Percentiles rank a stretch among this genome's conserved stretches.
Evolutionary conservation across 2,888 invertebrate species (phyloP).

Genomic region (Polyommatus icarus): DNA sequence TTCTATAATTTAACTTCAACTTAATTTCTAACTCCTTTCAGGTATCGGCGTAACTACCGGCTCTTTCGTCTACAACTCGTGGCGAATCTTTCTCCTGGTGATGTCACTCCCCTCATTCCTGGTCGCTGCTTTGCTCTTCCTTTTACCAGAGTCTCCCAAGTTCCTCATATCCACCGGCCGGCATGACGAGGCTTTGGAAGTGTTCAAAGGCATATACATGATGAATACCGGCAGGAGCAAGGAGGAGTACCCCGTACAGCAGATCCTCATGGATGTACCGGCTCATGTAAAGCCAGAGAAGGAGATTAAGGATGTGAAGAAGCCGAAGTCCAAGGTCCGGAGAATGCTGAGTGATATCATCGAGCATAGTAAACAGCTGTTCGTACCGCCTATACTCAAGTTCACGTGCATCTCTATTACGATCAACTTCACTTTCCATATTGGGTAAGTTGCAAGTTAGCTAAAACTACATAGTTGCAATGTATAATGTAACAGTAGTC

Average conservation of each 20-base stretch:
- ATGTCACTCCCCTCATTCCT: constrained; percentile 94
- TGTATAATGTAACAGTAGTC: too few species aligned
- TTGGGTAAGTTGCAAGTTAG: constrained; percentile 81
- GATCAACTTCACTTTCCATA: constrained; percentile 96
- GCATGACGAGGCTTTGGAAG: constrained; percentile 89
- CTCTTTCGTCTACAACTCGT: constrained; percentile 91
- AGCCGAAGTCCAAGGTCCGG: constrained; percentile 84
- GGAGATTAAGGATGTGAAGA: constrained; percentile 77
- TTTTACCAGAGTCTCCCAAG: constrained; percentile 95
- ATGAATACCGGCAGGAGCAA: constrained; percentile 89
- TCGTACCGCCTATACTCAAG: constrained; percentile 89
- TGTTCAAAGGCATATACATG: constrained; percentile 89
- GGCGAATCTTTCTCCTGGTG: constrained; percentile 94
- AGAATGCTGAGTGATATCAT: constrained; percentile 88
- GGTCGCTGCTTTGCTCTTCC: constrained; percentile 89
- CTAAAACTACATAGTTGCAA: too few species aligned
- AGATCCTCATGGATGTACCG: constrained; percentile 82
- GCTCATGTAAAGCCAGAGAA: constrained; percentile 77
- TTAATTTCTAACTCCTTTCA: too few species aligned
- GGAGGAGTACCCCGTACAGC: constrained; percentile 88
- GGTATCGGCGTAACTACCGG: constrained; percentile 85
- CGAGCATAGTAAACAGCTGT: constrained; percentile 90
- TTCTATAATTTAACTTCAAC: too few species aligned
- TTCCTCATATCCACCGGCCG: constrained; percentile 90
- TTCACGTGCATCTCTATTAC: constrained; percentile 92